A percentile compares a stretch with the other conserved stretches of the same genome.
These are phyloP conservation scores for Chascanopsetta lugubris DNA, from an alignment of 2,113 vertebrate genomes.

Conservation along the genomic window DNA sequence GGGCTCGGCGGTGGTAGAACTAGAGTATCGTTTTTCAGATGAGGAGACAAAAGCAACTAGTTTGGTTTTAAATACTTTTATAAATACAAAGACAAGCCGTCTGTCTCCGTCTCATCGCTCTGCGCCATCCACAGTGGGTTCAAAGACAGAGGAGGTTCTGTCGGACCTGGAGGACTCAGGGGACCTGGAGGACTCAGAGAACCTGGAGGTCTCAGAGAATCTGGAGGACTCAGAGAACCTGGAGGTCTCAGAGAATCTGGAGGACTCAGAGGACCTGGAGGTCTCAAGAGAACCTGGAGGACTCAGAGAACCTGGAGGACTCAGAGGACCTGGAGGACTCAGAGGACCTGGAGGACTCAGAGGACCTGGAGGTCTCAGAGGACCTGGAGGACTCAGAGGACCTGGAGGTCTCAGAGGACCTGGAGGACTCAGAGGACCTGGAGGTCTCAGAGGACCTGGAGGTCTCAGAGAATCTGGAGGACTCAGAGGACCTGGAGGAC, in stretches of 20 bases:
- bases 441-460: conserved; percentile 38
- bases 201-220: no score
- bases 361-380: conserved; percentile 33
- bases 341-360: no score
- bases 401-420: conserved; percentile 36
- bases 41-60: conserved; percentile 62
- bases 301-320: no score
- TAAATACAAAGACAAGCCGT: conserved; percentile 63
- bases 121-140: conserved; percentile 32
- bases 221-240: no score
- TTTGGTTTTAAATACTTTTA: conserved; percentile 67
- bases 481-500: no score
- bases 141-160: conserved; percentile 40
- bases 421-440: conserved; percentile 44
- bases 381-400: conserved; percentile 50
- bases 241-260: no score
- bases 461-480: no score
- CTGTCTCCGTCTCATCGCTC: conserved; percentile 37
- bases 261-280: no score
- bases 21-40: conserved; percentile 30
- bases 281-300: no score
- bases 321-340: no score
- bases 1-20: conserved; percentile 62
- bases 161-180: conserved; percentile 50
- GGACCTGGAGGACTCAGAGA: no score